Base-by-base conservation (phyloP, 2,113 vertebrate genomes). In the Apus apus region DNA sequence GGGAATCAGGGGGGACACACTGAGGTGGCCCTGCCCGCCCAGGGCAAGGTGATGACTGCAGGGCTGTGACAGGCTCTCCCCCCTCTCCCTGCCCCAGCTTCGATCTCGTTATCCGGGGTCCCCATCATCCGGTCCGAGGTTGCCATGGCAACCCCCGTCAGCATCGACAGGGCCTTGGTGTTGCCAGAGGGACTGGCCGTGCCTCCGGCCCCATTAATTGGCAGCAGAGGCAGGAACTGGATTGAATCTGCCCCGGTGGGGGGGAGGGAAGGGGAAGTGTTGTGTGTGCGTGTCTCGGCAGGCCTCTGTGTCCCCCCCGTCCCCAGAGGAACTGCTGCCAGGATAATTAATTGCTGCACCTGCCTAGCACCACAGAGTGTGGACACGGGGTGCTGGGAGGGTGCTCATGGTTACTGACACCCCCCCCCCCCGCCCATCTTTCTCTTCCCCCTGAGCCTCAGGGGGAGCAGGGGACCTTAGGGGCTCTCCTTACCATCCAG, bases 81-180 rank as follows among this genome's bases (percentile, higher is more conserved):
- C 1, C 30, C n/a, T 12, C 14, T 26, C 64, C 29, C 56, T 11
- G 1, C 32, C 30, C 34, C 26, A 23, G 56, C 43, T 89, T 89
- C 38, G 36, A 80, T 89, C 87, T 74, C n/a, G 1, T 95, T 93
- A 79, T 54, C 58, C 1, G 21, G 74, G 43, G 92, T 90, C 92
- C 78, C 80, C 66, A 43, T 82, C 60, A 7, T 72, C 77, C 13
- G 62, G 83, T 65, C 87, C 16, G 13, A 56, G 73, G 94, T 96
- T 96, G 94, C 96, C 83, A 89, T 93, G 94, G 94, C 89, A 96
- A 97, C 96, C 51, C 71, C 73, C 36, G 4, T 94, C 94, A 78
- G 87, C 87, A 97, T 95, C 77, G 92, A 96, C 85, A n/a, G 65
- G 89, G 87, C 92, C 26, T 0, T 40, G 72, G 82, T 0, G 77